These are phyloP conservation scores for Plebejus melissa DNA, from an alignment of 2,888 invertebrate species.

Conservation along the genomic window DNA sequence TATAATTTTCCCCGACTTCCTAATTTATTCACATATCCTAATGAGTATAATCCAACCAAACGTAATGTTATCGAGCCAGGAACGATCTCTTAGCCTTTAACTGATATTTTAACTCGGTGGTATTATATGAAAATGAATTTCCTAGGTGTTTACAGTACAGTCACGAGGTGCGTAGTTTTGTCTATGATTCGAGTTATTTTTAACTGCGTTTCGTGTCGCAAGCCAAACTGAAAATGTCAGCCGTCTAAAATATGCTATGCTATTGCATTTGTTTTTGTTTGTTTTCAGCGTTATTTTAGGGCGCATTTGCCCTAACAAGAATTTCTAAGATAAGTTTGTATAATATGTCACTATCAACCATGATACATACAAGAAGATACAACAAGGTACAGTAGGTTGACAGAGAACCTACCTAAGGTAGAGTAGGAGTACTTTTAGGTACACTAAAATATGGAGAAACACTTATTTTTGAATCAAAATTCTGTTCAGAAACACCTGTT, in stretches of 20 bases:
- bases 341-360: neutral
- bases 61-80: slow-evolving; percentile 31
- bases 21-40: slow-evolving; percentile 36
- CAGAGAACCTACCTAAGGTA: neutral
- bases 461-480: neutral
- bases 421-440: neutral
- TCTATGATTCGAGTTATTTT: slow-evolving; percentile 54
- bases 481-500: neutral
- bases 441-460: neutral
- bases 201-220: slow-evolving; percentile 46
- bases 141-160: slow-evolving; percentile 33
- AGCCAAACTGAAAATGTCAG: slow-evolving; percentile 59
- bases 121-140: slow-evolving; percentile 32
- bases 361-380: neutral
- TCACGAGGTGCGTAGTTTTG: slow-evolving; percentile 51
- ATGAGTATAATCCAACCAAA: slow-evolving; percentile 36
- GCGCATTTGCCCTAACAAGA: neutral
- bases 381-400: too few species aligned
- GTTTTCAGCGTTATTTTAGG: slow-evolving; percentile 28
- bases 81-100: neutral
- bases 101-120: slow-evolving; percentile 33
- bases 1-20: slow-evolving; percentile 31
- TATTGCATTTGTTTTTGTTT: slow-evolving; percentile 35
- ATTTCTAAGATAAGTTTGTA: neutral
- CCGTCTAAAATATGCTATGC: slow-evolving; percentile 35